Conservation (phyloP, 2,797 vertebrate species). For the Chrysocyon brachyurus region DNA sequence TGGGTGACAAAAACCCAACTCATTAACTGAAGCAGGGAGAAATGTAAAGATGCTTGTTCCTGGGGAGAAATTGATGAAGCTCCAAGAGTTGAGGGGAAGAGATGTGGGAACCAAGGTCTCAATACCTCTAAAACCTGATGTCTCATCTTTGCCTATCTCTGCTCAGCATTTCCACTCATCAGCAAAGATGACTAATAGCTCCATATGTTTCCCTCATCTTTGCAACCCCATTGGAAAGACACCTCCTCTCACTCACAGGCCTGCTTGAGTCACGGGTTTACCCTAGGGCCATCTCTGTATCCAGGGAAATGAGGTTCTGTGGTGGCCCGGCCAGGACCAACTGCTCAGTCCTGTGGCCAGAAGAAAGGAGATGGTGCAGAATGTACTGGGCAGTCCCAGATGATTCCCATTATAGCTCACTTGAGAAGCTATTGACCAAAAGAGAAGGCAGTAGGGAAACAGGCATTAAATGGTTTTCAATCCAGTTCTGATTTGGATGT, state of each 20-base stretch:
- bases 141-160: neutral
- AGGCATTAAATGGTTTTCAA: slow-evolving; percentile 3
- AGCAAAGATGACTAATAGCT: neutral
- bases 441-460: neutral
- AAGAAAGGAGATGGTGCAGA: slow-evolving; percentile 19
- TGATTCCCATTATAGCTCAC: neutral
- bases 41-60: neutral
- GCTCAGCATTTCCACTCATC: neutral
- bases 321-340: neutral
- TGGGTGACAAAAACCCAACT: neutral
- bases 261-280: neutral
- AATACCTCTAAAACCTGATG: neutral
- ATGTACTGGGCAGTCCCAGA: neutral
- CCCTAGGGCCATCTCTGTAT: neutral
- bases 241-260: neutral
- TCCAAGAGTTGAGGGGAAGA: neutral
- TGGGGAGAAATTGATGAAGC: neutral
- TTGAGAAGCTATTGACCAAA: neutral
- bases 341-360: neutral
- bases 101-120: neutral
- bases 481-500: slow-evolving; percentile 45
- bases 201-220: neutral
- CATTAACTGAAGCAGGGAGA: neutral
- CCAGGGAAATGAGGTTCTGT: neutral
- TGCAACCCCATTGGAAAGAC: neutral